Conservation (phyloP, 2,113 vertebrate genomes). For the Labeo catla region DNA sequence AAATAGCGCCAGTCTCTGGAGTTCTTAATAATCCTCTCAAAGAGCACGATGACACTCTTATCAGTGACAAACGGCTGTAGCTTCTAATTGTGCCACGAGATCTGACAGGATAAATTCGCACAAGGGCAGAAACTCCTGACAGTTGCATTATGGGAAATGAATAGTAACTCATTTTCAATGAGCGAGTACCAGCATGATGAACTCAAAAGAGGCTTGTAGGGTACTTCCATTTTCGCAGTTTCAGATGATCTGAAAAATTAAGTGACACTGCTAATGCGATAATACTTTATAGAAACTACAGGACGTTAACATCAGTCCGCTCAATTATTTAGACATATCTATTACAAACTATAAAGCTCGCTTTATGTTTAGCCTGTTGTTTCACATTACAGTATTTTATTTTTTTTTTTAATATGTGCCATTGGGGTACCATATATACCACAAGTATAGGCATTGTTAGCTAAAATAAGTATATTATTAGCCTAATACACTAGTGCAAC, state of each 20-base stretch:
- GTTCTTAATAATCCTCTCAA: slow-evolving; percentile 73
- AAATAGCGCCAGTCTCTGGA: slow-evolving; percentile 48
- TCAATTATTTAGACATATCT: background rate
- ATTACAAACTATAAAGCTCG: background rate
- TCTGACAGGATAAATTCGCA: slow-evolving; percentile 71
- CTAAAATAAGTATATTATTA: background rate
- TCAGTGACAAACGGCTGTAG: slow-evolving; percentile 69
- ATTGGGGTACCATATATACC: too few relatives aligned
- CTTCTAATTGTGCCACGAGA: slow-evolving; percentile 72
- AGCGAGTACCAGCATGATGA: slow-evolving; percentile 3
- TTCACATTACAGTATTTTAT: background rate
- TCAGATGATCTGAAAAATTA: slow-evolving; percentile 27
- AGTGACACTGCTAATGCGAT: background rate
- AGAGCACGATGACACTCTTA: slow-evolving; percentile 68
- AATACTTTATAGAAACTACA: background rate
- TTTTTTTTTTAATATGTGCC: background rate
- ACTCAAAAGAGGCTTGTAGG: slow-evolving; percentile 20
- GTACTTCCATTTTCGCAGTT: background rate
- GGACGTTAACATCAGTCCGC: background rate
- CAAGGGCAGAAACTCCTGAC: slow-evolving; percentile 52
- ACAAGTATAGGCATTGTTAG: background rate
- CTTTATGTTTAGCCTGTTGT: background rate
- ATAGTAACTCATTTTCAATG: slow-evolving; percentile 20
- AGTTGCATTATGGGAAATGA: slow-evolving; percentile 51
- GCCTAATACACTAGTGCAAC: background rate